Evolutionary conservation across 2,888 invertebrate genomes (phyloP).

Genomic region (Leptura quadrifasciata): DNA sequence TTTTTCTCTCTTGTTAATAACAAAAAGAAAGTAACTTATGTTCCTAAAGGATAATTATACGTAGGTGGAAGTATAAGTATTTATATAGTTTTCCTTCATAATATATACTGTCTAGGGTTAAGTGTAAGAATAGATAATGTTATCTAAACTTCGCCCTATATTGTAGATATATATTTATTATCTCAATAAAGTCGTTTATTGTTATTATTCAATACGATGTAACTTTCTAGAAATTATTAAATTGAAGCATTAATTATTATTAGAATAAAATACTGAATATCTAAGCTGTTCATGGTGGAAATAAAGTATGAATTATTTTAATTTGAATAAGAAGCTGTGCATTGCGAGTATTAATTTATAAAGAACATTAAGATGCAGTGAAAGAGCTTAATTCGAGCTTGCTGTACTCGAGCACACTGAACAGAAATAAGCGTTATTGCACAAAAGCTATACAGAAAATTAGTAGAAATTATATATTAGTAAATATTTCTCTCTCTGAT

Average conservation of each 20-base stretch:
- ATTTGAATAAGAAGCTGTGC: neutral
- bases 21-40: no score
- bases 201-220: no score
- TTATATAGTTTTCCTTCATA: no score
- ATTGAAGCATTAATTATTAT: neutral
- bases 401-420: neutral
- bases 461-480: neutral
- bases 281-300: neutral
- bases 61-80: no score
- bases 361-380: neutral
- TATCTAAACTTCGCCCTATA: no score
- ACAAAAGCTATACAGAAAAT: neutral
- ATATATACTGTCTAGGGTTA: no score
- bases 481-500: no score
- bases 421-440: neutral
- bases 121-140: no score
- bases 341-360: neutral
- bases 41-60: no score
- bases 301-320: slow-evolving; percentile 2
- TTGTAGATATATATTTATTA: no score
- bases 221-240: neutral
- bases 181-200: no score
- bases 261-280: neutral
- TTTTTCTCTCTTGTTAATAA: no score
- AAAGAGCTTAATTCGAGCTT: neutral